Evolutionary conservation across 2,888 invertebrate genomes (phyloP).

Genomic region (Polymixis flavicincta): DNA sequence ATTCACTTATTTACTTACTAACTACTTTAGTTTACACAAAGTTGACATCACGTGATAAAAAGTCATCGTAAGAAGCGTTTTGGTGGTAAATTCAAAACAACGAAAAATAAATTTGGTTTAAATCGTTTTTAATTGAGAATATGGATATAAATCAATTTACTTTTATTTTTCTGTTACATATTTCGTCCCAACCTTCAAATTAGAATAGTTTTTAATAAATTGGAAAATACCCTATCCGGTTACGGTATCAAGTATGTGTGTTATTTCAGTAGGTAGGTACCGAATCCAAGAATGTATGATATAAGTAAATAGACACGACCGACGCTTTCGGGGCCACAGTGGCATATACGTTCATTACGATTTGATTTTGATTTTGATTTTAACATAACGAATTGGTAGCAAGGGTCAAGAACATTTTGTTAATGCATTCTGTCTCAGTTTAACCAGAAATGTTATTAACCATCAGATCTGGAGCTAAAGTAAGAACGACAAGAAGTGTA

Average conservation of each 20-base stretch:
- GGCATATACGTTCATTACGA: background rate
- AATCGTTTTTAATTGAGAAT: too few relatives aligned
- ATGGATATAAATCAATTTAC: too few relatives aligned
- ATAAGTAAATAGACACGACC: background rate
- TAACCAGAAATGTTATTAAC: slow-evolving; percentile 8
- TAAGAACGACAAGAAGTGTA: slow-evolving; percentile 75
- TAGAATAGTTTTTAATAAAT: too few relatives aligned
- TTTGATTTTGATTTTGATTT: too few relatives aligned
- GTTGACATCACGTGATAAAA: too few relatives aligned
- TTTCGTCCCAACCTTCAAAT: too few relatives aligned
- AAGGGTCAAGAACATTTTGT: background rate
- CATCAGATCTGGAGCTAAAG: slow-evolving; percentile 83
- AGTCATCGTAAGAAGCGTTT: too few relatives aligned
- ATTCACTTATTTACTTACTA: too few relatives aligned
- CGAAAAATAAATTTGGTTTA: too few relatives aligned
- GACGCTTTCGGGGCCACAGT: background rate
- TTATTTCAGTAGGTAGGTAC: background rate
- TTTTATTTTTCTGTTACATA: too few relatives aligned
- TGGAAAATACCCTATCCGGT: background rate
- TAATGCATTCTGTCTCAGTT: background rate
- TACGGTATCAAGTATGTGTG: background rate
- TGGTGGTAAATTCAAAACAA: too few relatives aligned
- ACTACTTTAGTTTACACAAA: too few relatives aligned
- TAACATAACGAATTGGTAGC: background rate
- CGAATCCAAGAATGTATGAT: background rate